These are phyloP conservation scores for Tetropium fuscum DNA, from an alignment of 2,888 invertebrate species.

Conservation along the genomic window DNA sequence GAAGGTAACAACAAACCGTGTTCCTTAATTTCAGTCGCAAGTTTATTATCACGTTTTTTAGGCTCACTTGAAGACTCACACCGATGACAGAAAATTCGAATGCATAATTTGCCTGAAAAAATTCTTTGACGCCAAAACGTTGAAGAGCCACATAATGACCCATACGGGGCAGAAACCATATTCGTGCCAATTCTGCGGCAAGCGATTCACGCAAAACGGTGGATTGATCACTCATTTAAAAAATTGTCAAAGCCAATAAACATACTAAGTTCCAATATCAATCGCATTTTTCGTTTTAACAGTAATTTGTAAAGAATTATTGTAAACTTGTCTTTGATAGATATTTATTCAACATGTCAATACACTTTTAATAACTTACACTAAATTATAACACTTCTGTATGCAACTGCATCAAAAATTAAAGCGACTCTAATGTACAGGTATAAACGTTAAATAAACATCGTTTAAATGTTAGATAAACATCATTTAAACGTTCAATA, in stretches of 20 bases:
- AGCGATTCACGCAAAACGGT: constrained; percentile 55
- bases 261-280: too few relatives aligned
- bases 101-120: constrained; percentile 59
- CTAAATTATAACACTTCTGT: constrained; percentile 18
- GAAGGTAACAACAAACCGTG: constrained; percentile 48
- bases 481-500: too few relatives aligned
- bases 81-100: constrained; percentile 54
- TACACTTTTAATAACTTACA: constrained; percentile 12
- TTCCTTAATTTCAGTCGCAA: not conserved
- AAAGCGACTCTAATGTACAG: constrained; percentile 6
- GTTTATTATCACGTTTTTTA: constrained; percentile 44
- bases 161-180: constrained; percentile 60
- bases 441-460: not conserved
- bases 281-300: too few relatives aligned
- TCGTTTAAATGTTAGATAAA: not conserved
- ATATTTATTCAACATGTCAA: constrained; percentile 22
- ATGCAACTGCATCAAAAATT: constrained; percentile 3
- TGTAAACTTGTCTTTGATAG: constrained; percentile 28
- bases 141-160: constrained; percentile 57
- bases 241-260: constrained; percentile 39
- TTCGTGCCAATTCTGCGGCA: constrained; percentile 56
- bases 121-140: constrained; percentile 57
- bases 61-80: constrained; percentile 60
- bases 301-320: too few relatives aligned
- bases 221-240: constrained; percentile 45